Evolutionary conservation across 2,888 invertebrate genomes (phyloP).

Genomic region (Ochropacha duplaris): DNA sequence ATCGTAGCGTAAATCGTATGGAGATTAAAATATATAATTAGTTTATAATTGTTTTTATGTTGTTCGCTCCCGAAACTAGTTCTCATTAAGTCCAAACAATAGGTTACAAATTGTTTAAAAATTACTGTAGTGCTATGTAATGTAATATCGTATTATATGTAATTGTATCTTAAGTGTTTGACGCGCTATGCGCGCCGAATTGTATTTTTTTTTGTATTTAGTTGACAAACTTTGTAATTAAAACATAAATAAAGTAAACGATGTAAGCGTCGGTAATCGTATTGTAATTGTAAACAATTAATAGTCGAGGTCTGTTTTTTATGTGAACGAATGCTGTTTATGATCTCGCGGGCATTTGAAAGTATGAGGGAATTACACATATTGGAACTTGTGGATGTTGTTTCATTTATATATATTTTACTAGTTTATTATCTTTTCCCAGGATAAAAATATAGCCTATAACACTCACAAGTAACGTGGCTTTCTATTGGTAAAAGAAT

Average conservation of each 20-base stretch:
- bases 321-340: constrained; percentile 74
- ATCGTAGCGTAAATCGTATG: not conserved
- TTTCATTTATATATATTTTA: constrained; percentile 39
- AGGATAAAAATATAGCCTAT: no score
- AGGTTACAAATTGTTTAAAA: constrained; percentile 60
- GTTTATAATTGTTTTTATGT: not conserved
- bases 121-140: constrained; percentile 76
- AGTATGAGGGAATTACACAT: constrained; percentile 67
- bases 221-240: constrained; percentile 80
- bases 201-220: constrained; percentile 65
- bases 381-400: constrained; percentile 65
- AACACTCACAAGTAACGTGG: no score
- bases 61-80: not conserved
- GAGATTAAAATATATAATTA: not conserved
- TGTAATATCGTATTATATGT: constrained; percentile 59
- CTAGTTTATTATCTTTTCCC: no score
- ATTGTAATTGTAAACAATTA: constrained; percentile 65
- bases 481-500: no score
- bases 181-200: constrained; percentile 73
- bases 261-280: constrained; percentile 71
- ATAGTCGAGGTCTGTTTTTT: constrained; percentile 75
- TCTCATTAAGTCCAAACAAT: constrained; percentile 3
- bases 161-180: constrained; percentile 61
- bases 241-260: constrained; percentile 57
- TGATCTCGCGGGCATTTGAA: constrained; percentile 78